Evolutionary conservation across 1,140 invertebrate genomes (phyloP).

Genomic region (Hylaeus volcanicus): DNA sequence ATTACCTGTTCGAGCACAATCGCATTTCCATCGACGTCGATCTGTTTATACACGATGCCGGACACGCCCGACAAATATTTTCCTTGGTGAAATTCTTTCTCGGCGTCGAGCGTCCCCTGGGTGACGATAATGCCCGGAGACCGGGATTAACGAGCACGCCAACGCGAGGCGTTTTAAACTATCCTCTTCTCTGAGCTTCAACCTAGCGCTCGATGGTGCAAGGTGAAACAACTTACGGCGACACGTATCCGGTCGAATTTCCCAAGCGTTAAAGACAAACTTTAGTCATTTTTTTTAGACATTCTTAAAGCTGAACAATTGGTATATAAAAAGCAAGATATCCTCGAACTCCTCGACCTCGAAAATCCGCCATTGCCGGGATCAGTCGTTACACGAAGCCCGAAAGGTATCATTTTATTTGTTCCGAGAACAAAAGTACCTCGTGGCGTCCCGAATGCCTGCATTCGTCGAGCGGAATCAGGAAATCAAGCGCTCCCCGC

Average conservation of each 20-base stretch:
- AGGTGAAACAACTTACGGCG: constrained; percentile 51
- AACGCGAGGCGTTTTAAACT: constrained; percentile 55
- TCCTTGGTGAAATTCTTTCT: constrained; percentile 73
- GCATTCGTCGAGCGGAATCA: background rate
- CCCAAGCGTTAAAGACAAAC: background rate
- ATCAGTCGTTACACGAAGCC: no score
- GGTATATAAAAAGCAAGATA: no score
- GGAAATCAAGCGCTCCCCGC: constrained; percentile 2
- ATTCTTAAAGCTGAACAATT: no score
- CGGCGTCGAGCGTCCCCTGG: constrained; percentile 28
- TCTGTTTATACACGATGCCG: constrained; percentile 78
- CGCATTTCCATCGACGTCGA: constrained; percentile 63
- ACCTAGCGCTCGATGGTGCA: background rate
- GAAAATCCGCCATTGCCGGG: no score
- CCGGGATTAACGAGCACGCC: constrained; percentile 71
- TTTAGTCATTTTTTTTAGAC: no score
- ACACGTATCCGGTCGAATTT: background rate
- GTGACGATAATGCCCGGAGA: constrained; percentile 69
- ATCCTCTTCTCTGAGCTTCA: constrained; percentile 1
- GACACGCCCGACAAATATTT: constrained; percentile 80
- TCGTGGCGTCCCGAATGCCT: no score
- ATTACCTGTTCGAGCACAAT: constrained; percentile 48
- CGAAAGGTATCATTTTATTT: no score
- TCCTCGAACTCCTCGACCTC: no score
- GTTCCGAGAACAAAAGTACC: no score